Evolutionary conservation across 2,797 vertebrate species (phyloP).

Genomic region (Emydoidea blandingii): DNA sequence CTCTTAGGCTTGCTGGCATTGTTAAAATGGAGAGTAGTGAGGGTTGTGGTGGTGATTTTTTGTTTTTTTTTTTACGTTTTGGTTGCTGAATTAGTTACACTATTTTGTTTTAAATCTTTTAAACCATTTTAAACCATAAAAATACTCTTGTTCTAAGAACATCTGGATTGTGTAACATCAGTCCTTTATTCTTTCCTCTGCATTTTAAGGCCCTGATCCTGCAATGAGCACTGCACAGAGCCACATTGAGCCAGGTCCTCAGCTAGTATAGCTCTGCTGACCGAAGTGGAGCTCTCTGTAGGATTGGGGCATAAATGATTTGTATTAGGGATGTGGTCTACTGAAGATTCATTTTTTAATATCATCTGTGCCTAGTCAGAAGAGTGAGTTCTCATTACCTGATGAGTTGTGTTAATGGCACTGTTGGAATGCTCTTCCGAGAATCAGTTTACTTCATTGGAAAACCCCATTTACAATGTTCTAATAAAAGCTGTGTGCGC

Average conservation of each 20-base stretch:
- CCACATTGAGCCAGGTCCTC: constrained; percentile 35
- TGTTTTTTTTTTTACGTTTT: background rate
- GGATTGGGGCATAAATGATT: background rate
- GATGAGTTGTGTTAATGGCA: constrained; percentile 70
- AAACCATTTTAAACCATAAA: background rate
- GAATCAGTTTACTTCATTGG: constrained; percentile 68
- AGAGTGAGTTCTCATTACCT: constrained; percentile 68
- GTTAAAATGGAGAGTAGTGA: background rate
- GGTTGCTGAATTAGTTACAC: background rate
- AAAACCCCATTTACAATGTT: constrained; percentile 56
- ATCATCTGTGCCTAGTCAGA: constrained; percentile 67
- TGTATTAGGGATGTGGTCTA: constrained; percentile 14
- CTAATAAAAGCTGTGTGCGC: constrained; percentile 52
- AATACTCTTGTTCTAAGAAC: background rate
- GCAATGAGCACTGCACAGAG: constrained; percentile 23
- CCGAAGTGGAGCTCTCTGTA: background rate
- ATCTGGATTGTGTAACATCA: background rate
- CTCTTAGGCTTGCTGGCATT: background rate
- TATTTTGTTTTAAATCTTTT: background rate
- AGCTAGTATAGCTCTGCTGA: constrained; percentile 17
- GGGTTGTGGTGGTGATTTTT: background rate
- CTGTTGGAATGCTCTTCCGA: constrained; percentile 54
- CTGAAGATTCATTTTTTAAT: constrained; percentile 58
- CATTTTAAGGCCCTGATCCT: constrained; percentile 1
- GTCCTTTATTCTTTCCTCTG: constrained; percentile 14